These are phyloP conservation scores for Timema cristinae DNA, from an alignment of 2,888 invertebrate genomes.

Conservation along the genomic window DNA sequence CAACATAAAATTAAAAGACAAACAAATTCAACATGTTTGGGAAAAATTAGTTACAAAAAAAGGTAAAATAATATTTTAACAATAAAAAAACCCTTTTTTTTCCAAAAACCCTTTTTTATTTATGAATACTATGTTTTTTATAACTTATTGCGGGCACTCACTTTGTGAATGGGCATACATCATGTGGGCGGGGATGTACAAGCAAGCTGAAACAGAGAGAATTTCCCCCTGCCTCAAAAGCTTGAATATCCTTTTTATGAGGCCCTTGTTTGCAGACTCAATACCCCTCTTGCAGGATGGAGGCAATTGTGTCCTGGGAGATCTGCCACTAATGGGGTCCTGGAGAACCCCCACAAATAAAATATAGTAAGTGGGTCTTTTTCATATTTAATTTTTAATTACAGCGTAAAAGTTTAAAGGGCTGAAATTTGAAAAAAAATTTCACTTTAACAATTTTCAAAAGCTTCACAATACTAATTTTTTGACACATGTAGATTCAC, in stretches of 20 bases:
- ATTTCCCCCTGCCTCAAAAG: constrained; percentile 77
- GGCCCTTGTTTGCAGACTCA: constrained; percentile 85
- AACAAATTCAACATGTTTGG: too few relatives aligned
- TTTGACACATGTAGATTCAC: too few relatives aligned
- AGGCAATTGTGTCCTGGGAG: constrained; percentile 87
- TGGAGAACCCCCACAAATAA: constrained; percentile 42
- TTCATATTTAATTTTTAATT: neutral
- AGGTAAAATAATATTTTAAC: too few relatives aligned
- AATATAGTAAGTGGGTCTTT: neutral
- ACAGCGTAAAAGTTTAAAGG: neutral
- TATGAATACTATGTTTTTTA: too few relatives aligned
- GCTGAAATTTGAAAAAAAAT: neutral
- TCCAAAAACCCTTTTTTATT: too few relatives aligned
- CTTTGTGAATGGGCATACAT: constrained; percentile 82
- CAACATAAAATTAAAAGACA: too few relatives aligned
- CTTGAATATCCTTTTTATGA: constrained; percentile 86
- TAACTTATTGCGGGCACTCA: constrained; percentile 50
- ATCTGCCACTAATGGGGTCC: constrained; percentile 83
- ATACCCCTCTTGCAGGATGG: constrained; percentile 90
- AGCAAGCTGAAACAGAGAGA: constrained; percentile 73
- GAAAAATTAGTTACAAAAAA: too few relatives aligned
- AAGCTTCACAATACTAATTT: too few relatives aligned
- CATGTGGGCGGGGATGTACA: constrained; percentile 86
- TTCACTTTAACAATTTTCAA: too few relatives aligned
- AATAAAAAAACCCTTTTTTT: too few relatives aligned